Evolutionary conservation across 2,113 vertebrate species (phyloP).

Genomic region (Theristicus caerulescens): DNA sequence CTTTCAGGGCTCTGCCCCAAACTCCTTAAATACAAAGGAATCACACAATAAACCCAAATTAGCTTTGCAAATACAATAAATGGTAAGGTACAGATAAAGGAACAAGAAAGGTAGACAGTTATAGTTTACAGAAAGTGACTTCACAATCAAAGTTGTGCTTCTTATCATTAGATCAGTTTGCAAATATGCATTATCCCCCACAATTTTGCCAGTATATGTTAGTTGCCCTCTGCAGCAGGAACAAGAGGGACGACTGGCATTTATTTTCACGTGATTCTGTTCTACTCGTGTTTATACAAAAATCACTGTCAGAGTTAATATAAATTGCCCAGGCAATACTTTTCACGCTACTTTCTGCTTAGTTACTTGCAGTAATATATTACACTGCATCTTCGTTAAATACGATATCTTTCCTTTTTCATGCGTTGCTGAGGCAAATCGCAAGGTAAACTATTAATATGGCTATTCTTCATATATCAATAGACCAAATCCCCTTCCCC

Average conservation of each 20-base stretch:
- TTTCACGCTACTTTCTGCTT: conserved; percentile 68
- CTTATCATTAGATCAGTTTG: conserved; percentile 84
- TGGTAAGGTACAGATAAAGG: conserved; percentile 76
- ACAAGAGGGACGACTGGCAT: conserved; percentile 64
- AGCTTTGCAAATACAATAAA: conserved; percentile 77
- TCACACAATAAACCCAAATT: conserved; percentile 86
- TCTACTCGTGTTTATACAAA: conserved; percentile 71
- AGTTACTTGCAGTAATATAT: conserved; percentile 68
- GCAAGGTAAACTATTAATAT: conserved; percentile 81
- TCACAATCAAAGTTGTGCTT: conserved; percentile 90
- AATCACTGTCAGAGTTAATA: conserved; percentile 73
- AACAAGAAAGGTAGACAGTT: conserved; percentile 74
- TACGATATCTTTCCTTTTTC: conserved; percentile 55
- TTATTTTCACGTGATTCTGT: conserved; percentile 65
- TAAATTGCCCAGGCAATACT: conserved; percentile 73
- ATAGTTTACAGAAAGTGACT: conserved; percentile 80
- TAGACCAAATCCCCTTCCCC: conserved; percentile 75
- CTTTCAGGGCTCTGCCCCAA: conserved; percentile 90
- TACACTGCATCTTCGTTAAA: conserved; percentile 65
- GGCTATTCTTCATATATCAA: conserved; percentile 79
- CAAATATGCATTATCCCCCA: conserved; percentile 75
- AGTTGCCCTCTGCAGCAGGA: conserved; percentile 67
- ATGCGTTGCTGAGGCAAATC: conserved; percentile 75
- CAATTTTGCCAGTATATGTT: conserved; percentile 60
- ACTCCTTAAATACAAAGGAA: conserved; percentile 90